These are phyloP conservation scores for Oligia strigilis DNA, from an alignment of 2,888 invertebrate species.

Conservation along the genomic window DNA sequence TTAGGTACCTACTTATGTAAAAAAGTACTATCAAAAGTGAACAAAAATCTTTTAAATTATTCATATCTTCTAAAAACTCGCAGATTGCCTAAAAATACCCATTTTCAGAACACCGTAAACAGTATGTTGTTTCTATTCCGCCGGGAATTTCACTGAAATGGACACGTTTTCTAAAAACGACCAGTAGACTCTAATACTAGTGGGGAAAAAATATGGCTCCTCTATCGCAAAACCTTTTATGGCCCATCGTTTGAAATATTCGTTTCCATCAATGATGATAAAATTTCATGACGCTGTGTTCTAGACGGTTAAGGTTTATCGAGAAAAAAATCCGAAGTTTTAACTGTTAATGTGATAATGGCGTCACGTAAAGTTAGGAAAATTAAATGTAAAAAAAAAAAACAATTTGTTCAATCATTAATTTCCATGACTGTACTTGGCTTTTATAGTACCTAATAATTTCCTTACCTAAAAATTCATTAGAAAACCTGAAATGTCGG, in stretches of 20 bases:
- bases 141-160: background rate
- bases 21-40: too few species aligned
- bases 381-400: too few species aligned
- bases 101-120: background rate
- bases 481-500: background rate
- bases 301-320: background rate
- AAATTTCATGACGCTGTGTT: background rate
- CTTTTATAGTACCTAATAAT: too few species aligned
- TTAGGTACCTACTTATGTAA: too few species aligned
- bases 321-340: background rate
- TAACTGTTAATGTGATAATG: background rate
- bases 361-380: too few species aligned
- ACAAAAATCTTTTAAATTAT: too few species aligned
- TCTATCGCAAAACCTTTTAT: conserved; percentile 7
- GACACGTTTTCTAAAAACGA: background rate
- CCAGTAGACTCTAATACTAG: background rate
- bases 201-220: conserved; percentile 6
- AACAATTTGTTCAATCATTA: too few species aligned
- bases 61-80: background rate
- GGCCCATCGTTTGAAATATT: background rate
- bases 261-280: background rate
- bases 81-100: background rate
- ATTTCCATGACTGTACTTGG: too few species aligned
- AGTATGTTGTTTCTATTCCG: background rate
- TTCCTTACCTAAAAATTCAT: background rate